Conservation (phyloP, 92 coral and sea anemone genomes). For the Paragorgia papillata region DNA sequence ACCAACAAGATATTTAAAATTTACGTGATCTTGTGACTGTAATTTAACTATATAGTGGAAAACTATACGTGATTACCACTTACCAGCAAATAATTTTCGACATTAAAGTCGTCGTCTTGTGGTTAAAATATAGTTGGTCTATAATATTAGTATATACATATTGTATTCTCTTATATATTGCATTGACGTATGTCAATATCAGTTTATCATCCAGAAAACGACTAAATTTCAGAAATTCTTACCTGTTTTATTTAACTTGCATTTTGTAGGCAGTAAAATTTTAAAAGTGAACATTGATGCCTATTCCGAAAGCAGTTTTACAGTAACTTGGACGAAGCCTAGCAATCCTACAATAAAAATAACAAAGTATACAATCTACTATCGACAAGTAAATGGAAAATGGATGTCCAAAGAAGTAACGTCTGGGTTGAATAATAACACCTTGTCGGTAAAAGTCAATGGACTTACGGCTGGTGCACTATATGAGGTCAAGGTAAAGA, state of each 20-base stretch:
- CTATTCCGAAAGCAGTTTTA: constrained; percentile 3
- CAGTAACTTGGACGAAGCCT: constrained; percentile 25
- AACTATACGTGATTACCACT: too few species aligned
- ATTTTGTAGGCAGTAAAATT: background rate
- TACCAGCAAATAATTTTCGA: too few species aligned
- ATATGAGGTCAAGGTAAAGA: constrained; percentile 17
- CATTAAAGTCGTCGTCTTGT: too few species aligned
- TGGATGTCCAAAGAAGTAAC: constrained; percentile 22
- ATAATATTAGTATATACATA: too few species aligned
- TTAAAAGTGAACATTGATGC: constrained; percentile 18
- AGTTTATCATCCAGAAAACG: too few species aligned
- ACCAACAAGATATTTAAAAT: background rate
- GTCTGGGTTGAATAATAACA: constrained; percentile 22
- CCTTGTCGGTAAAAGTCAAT: constrained; percentile 16
- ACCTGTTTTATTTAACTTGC: too few species aligned
- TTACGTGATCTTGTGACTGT: background rate
- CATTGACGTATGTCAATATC: too few species aligned
- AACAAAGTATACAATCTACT: constrained; percentile 28
- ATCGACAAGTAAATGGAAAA: constrained; percentile 4
- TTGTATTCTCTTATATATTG: too few species aligned
- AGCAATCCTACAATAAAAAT: background rate
- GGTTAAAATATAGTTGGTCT: too few species aligned
- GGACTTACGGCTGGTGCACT: constrained; percentile 11
- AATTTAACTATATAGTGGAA: too few species aligned
- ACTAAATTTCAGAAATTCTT: too few species aligned